Percentiles rank a stretch among this genome's conserved stretches.
Conservation (phyloP, 2,113 vertebrate species). For the Aix galericulata region DNA sequence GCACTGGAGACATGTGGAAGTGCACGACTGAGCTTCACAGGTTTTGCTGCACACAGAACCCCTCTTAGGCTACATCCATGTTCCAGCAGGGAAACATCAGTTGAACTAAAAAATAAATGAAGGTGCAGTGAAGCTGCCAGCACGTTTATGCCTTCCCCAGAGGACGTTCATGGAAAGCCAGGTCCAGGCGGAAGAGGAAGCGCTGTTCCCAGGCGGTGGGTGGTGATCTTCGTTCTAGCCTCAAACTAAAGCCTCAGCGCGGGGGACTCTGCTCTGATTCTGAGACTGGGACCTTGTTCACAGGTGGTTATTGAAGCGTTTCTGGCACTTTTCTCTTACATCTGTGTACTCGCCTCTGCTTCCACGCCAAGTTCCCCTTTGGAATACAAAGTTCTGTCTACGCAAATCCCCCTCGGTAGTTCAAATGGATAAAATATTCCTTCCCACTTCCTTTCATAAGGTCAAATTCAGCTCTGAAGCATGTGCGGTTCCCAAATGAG, state of each 20-base stretch:
- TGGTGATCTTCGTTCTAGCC: not conserved
- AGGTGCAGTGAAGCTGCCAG: not conserved
- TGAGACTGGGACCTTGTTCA: not conserved
- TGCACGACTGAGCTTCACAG: rapidly evolving
- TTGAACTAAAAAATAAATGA: not conserved
- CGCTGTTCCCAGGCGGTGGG: rapidly evolving
- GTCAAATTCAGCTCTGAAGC: slow-evolving; percentile 18
- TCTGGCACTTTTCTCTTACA: slow-evolving; percentile 1
- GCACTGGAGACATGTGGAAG: not conserved
- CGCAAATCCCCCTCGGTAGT: not conserved
- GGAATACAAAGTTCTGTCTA: not conserved
- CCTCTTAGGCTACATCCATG: rapidly evolving
- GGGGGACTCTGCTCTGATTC: not conserved
- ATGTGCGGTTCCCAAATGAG: not conserved
- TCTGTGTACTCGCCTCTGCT: not conserved
- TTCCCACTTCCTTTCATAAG: slow-evolving; percentile 53
- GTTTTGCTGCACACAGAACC: not conserved
- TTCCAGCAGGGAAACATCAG: not conserved
- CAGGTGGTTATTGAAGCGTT: slow-evolving; percentile 32
- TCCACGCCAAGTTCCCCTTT: not conserved
- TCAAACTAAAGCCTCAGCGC: not conserved
- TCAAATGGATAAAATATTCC: not conserved
- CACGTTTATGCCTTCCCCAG: not conserved
- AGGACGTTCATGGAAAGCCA: not conserved
- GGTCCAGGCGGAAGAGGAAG: not conserved